Evolutionary conservation across 92 coral and sea anemone genomes (phyloP), one percentile per base, ranked within the genome.

Genomic region (Montipora capitata): DNA sequence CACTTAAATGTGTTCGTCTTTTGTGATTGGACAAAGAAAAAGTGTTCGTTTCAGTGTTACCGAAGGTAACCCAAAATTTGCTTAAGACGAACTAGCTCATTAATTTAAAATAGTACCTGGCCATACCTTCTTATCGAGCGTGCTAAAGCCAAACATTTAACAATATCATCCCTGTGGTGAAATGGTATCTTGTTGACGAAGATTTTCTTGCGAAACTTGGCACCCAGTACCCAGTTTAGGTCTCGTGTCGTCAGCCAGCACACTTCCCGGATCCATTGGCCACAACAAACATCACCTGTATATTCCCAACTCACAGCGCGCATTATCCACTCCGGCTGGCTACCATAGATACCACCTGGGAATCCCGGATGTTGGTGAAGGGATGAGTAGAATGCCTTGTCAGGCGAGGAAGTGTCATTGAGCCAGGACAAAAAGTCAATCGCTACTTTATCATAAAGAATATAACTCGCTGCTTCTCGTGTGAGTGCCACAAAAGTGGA

Each of bases 391-490:
- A 71, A 88, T 3, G 89, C 64, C 65, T 89, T 90, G 12, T 83
- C 92, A 10, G 95, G 95, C 15, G 72, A 17, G 17, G 17, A 66
- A 2, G 89, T 85, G 43, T 88, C 74, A 70, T 73, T 92, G 6
- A 89, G 74, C 94, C 94, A 92, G 45, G 74, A 54, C 64, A 88
- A 71, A 72, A 92, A 92, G 7, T 88, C 92, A 7, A 40, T 78
- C 5, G 94, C 92, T 17, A 87, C 76, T 57, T 57, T 18, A 58
- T 86, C 45, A 14, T 86, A 82, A 15, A 80, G 68, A 35, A 82
- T 72, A 74, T 52, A 91, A 41, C 51, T 83, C 4, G 84, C 85
- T 41, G 89, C 89, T 42, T 66, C 73, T 48, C 96, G 67, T 3
- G 92, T 80, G n/a, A 83, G 65, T 8, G 82, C 88, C 12, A 91